phyloP scores from a whole-genome alignment of 30 jellyfish, hydroid and myxozoan genomes.

The Cassiopea xamachana region DNA sequence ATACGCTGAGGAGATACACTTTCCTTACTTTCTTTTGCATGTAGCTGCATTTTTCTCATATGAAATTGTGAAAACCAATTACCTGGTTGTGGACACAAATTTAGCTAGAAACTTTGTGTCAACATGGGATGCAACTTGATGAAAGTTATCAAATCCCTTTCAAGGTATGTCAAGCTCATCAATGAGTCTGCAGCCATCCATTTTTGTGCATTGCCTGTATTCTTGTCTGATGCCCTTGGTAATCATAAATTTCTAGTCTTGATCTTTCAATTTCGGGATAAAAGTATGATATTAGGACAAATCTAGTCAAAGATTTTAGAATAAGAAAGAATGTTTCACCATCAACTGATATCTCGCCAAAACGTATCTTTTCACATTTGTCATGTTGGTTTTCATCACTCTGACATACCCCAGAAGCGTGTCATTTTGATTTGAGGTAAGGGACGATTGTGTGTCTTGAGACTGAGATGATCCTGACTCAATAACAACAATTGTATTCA shows the following conservation, averaged over 20 bases:
- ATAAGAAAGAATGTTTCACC: conserved; percentile 13
- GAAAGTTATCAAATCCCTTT: conserved; percentile 16
- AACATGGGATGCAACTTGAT: conserved; percentile 5
- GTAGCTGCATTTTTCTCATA: conserved; percentile 21
- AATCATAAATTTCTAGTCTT: conserved; percentile 15
- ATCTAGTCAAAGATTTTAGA: neutral
- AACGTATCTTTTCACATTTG: neutral
- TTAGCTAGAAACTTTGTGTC: neutral
- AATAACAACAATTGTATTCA: neutral
- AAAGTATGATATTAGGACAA: conserved; percentile 21
- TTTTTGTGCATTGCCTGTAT: conserved; percentile 6
- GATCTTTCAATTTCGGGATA: conserved; percentile 37
- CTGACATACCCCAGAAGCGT: conserved; percentile 3
- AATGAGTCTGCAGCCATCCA: conserved; percentile 17
- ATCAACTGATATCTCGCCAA: neutral
- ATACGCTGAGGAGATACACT: neutral
- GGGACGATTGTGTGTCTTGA: neutral
- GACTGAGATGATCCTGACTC: neutral
- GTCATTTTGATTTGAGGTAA: neutral
- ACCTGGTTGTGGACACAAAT: conserved; percentile 39
- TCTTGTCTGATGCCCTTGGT: conserved; percentile 15
- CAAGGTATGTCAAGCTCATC: conserved; percentile 37
- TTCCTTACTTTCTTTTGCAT: neutral
- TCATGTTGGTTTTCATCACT: neutral
- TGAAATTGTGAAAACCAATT: conserved; percentile 30